A percentile compares a stretch with the other conserved stretches of the same genome.
Evolutionary conservation across 2,888 invertebrate species (phyloP).

Genomic region (Scaptomyza reducta): DNA sequence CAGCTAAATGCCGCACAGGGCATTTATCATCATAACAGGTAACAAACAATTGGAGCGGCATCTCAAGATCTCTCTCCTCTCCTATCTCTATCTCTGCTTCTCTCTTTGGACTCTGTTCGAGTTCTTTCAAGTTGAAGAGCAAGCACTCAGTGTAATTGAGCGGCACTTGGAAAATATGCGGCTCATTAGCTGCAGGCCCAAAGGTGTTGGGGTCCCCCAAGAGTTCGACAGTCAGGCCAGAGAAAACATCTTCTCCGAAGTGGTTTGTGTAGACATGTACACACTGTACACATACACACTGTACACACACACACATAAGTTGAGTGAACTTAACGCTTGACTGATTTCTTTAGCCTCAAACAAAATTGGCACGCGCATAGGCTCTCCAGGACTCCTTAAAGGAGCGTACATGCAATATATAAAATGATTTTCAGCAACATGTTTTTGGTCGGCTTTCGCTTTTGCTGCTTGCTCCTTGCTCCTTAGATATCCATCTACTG

Average conservation of each 20-base stretch:
- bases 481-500: constrained; percentile 57
- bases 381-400: neutral
- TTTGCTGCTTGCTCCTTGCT: constrained; percentile 8
- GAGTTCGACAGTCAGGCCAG: constrained; percentile 36
- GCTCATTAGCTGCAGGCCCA: constrained; percentile 70
- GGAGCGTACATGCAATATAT: constrained; percentile 20
- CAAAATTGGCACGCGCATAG: constrained; percentile 58
- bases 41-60: constrained; percentile 12
- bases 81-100: neutral
- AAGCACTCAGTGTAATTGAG: constrained; percentile 79
- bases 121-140: constrained; percentile 26
- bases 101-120: neutral
- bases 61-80: constrained; percentile 15
- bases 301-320: constrained; percentile 18
- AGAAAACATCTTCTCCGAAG: constrained; percentile 38
- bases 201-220: constrained; percentile 47
- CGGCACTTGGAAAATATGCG: constrained; percentile 75
- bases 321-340: constrained; percentile 66
- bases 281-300: constrained; percentile 19
- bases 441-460: neutral
- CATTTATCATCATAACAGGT: constrained; percentile 58
- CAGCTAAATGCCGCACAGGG: constrained; percentile 50
- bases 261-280: constrained; percentile 19
- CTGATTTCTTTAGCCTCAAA: constrained; percentile 71
- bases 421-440: constrained; percentile 54